Percentiles rank a stretch among this genome's conserved stretches.
Evolutionary conservation across 1,140 invertebrate genomes (phyloP).

Genomic region (Trachelipus rathkii): DNA sequence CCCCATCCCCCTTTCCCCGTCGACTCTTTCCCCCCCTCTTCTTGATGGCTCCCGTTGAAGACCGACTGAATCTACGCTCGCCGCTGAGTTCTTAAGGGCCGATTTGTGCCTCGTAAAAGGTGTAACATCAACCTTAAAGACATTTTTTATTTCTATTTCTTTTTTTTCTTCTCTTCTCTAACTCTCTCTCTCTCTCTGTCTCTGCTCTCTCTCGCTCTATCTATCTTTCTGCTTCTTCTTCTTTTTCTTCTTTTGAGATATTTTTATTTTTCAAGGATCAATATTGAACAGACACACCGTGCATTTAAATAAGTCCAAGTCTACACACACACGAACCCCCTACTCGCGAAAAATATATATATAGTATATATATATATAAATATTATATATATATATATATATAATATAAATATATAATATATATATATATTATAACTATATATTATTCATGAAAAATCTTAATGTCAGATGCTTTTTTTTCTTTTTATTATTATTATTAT

Average conservation of each 20-base stretch:
- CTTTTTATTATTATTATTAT: too few relatives aligned
- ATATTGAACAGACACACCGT: constrained; percentile 4
- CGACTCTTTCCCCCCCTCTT: too few relatives aligned
- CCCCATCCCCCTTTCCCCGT: too few relatives aligned
- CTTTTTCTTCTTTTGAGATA: background rate
- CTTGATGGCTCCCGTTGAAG: background rate
- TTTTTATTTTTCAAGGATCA: background rate
- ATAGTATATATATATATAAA: constrained; percentile 1
- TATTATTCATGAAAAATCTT: too few relatives aligned
- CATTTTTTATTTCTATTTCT: background rate
- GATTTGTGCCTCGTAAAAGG: constrained; percentile 11
- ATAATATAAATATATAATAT: constrained; percentile 11
- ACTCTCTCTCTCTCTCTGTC: too few relatives aligned
- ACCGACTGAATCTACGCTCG: background rate
- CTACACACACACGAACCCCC: background rate
- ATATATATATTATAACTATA: constrained; percentile 15
- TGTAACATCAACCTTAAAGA: constrained; percentile 10
- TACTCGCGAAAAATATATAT: background rate
- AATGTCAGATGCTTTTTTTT: too few relatives aligned
- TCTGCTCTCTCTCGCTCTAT: too few relatives aligned
- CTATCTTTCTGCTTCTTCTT: background rate
- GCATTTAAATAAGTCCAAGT: background rate
- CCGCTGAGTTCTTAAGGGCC: constrained; percentile 5
- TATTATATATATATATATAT: constrained; percentile 15
- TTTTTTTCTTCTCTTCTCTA: background rate